Base-by-base conservation (phyloP, 2,797 vertebrate species). In the Psittacula echo region DNA sequence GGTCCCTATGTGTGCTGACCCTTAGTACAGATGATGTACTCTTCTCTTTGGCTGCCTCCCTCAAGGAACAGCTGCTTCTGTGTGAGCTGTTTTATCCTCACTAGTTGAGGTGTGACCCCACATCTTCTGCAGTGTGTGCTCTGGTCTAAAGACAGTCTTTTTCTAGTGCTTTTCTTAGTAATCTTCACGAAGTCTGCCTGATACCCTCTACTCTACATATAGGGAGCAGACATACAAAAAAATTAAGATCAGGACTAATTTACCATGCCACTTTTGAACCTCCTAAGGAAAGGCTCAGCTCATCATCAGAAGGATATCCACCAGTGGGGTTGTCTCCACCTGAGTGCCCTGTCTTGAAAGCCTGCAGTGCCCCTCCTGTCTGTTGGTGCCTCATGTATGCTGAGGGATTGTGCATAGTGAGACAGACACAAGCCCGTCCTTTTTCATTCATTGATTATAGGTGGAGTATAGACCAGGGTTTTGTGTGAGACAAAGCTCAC, bases 1-100 rank as follows among this genome's bases (percentile, higher is more conserved):
- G 60, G 54, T 70, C 37, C 26, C 15, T 20, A 5, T 45, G 9
- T 5, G 7, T 27, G 54, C n/a, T 51, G 39, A 58, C 30, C 18
- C 11, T 62, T 0, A 0, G 45, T 45, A 76, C 48, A 68, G 60
- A 27, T 16, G 32, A 65, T 15, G 14, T 18, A 51, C 51, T 76
- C 23, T 42, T 42, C 23, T 41, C 27, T 72, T 93, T 0, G 0
- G 8, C 15, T 0, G 0, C n/a, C 6, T 72, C 61, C 30, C 53
- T 32, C 19, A 10, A 82, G 60, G 37, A 67, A 27, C 8, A 61
- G 10, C 37, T 77, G 65, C 41, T 80, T 64, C 48, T 44, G 14
- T 67, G 27, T 5, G 10, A 66, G 30, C 37, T 86, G 20, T 53
- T 92, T 71, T 3, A 4, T 32, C 22, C 44, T 48, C 3, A 0